Percentiles rank a stretch among this genome's conserved stretches.
These are phyloP conservation scores for Ptychobarbus kaznakovi DNA, from an alignment of 2,797 vertebrate species.

Conservation along the genomic window DNA sequence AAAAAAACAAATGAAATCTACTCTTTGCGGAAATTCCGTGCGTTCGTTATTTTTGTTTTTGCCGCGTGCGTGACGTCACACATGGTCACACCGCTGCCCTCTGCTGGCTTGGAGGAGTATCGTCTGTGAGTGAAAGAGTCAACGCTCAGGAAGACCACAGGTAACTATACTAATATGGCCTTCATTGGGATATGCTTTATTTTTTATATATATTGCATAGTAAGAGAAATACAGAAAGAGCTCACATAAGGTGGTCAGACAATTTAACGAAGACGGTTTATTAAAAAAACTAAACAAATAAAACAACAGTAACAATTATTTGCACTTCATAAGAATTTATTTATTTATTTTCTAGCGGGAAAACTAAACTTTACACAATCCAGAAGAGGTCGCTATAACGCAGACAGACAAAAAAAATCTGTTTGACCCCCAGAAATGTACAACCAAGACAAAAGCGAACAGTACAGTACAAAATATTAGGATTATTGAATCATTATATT, in stretches of 20 bases:
- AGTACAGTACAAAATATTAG: not conserved
- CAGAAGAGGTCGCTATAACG: conserved; percentile 23
- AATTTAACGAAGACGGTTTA: not conserved
- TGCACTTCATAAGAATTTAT: not conserved
- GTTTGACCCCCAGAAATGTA: not conserved
- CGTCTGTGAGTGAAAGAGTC: no score
- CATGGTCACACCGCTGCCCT: not conserved
- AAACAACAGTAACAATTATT: not conserved
- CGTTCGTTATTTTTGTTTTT: conserved; percentile 54
- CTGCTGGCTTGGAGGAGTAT: not conserved
- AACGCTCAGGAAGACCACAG: not conserved
- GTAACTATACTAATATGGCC: no score
- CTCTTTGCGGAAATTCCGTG: conserved; percentile 26
- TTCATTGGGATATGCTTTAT: not conserved
- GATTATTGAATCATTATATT: not conserved
- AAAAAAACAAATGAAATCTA: not conserved
- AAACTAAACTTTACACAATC: not conserved
- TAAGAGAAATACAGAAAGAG: not conserved
- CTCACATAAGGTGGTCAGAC: not conserved
- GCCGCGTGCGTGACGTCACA: conserved; percentile 55
- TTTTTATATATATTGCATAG: not conserved
- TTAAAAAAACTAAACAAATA: not conserved
- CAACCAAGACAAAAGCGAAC: not conserved
- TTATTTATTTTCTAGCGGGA: not conserved
- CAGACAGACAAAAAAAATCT: not conserved